Evolutionary conservation across 2,797 vertebrate genomes (phyloP), one percentile per base, ranked within the genome.

Genomic region (Antrozous pallidus): DNA sequence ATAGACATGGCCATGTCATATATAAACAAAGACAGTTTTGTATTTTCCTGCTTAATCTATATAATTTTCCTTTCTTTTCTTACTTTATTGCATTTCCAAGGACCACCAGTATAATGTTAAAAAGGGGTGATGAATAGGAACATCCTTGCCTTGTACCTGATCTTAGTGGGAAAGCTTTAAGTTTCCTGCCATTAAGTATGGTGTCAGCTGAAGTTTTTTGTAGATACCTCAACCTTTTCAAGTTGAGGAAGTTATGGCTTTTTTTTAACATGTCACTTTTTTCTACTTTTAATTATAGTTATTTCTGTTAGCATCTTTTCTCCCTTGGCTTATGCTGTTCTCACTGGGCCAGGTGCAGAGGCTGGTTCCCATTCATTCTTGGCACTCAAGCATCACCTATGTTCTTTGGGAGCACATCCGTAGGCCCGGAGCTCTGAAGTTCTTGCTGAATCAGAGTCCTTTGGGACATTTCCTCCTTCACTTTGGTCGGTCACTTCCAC

Each of bases 1-100:
- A 45, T n/a, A 73, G 71, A 45, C 26, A 51, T 71, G 28, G 14
- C 73, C 31, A 71, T 63, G 8, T 83, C 33, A 69, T 40, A 40
- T 89, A 51, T 89, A 70, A 83, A 83, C 24, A 88, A 87, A 84
- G 36, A 77, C 40, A 79, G 63, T 89, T 93, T 89, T 38, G 33
- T 77, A 70, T 83, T n/a, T 67, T 93, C 33, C 17, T 89, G 28
- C 49, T 49, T 51, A 61, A 42, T 89, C 40, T 17, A 36, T 70
- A 70, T 40, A 70, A 8, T 4, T 78, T 42, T 61, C 16, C 58
- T 89, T 70, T 36, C 24, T 47, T 42, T 85, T 78, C n/a, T 92
- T 70, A 36, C 12, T 26, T 90, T 77, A 63, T 84, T 71, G 5
- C 26, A 71, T 90, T 38, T 78, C 11, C 12, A 84, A 71, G 36